A percentile compares a stretch with the other conserved stretches of the same genome.
phyloP scores from a whole-genome alignment of 2,888 invertebrate species.

The Dolichomitus sp. region DNA sequence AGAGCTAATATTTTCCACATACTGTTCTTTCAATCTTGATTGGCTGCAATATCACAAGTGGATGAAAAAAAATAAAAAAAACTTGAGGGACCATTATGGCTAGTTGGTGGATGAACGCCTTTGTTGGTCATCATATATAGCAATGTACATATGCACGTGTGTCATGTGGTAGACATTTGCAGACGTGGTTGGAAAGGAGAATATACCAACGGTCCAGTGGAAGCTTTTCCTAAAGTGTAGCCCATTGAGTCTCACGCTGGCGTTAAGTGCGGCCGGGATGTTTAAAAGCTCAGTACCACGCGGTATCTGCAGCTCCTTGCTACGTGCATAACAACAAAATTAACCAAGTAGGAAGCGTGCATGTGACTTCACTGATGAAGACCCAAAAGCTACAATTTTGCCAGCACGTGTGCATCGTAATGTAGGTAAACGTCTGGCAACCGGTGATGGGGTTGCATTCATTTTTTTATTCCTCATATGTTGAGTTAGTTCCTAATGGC shows the following conservation, averaged over 20 bases:
- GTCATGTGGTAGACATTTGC: not conserved
- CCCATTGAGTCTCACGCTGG: constrained; percentile 39
- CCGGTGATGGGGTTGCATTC: not conserved
- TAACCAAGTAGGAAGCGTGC: constrained; percentile 15
- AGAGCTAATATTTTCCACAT: not conserved
- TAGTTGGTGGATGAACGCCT: not conserved
- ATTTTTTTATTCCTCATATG: constrained; percentile 21
- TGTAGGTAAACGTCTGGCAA: not conserved
- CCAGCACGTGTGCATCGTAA: constrained; percentile 16
- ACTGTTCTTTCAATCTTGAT: not conserved
- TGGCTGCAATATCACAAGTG: not conserved
- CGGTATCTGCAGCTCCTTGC: not conserved
- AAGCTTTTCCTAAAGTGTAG: constrained; percentile 20
- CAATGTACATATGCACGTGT: not conserved
- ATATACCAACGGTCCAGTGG: not conserved
- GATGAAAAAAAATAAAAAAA: not conserved
- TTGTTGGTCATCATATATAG: not conserved
- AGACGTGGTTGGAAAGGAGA: not conserved
- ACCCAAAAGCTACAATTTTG: constrained; percentile 3
- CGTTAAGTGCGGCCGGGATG: constrained; percentile 43
- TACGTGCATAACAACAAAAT: not conserved
- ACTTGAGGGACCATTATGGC: not conserved
- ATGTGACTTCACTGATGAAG: constrained; percentile 25
- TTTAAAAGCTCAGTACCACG: constrained; percentile 35
- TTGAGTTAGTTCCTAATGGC: too few relatives aligned